Conservation (phyloP, 2,797 vertebrate genomes). For the Sebastes itinus region DNA sequence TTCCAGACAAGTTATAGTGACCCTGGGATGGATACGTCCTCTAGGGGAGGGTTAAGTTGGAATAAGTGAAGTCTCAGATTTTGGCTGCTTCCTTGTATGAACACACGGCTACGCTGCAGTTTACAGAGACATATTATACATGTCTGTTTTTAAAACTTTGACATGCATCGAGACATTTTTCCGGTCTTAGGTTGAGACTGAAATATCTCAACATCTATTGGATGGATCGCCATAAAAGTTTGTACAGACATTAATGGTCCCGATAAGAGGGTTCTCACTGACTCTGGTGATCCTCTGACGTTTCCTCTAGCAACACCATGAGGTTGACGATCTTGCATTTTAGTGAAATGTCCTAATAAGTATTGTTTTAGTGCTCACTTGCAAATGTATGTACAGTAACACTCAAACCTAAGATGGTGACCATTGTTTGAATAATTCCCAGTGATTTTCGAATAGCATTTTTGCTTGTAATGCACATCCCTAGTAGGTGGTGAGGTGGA, state of each 20-base stretch:
- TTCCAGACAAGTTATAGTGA: constrained; percentile 56
- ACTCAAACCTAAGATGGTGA: not conserved
- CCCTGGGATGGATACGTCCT: constrained; percentile 42
- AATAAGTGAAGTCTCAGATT: constrained; percentile 67
- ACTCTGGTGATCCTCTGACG: not conserved
- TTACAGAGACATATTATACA: not conserved
- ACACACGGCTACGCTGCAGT: not conserved
- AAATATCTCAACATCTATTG: not conserved
- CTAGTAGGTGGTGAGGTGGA: too few relatives aligned
- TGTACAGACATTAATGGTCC: not conserved
- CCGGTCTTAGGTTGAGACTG: not conserved
- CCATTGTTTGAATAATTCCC: too few relatives aligned
- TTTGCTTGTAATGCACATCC: too few relatives aligned
- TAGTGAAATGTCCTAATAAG: not conserved
- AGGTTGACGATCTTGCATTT: not conserved
- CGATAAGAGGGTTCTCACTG: not conserved
- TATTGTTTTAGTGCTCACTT: not conserved
- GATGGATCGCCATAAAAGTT: not conserved
- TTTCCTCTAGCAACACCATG: not conserved
- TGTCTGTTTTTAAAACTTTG: not conserved
- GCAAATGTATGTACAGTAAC: not conserved
- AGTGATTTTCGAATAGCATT: too few relatives aligned
- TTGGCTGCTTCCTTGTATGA: constrained; percentile 20
- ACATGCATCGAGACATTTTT: not conserved
- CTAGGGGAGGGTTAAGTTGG: constrained; percentile 30